phyloP scores from a whole-genome alignment of 2,888 invertebrate species.

The Ametastegia equiseti region DNA sequence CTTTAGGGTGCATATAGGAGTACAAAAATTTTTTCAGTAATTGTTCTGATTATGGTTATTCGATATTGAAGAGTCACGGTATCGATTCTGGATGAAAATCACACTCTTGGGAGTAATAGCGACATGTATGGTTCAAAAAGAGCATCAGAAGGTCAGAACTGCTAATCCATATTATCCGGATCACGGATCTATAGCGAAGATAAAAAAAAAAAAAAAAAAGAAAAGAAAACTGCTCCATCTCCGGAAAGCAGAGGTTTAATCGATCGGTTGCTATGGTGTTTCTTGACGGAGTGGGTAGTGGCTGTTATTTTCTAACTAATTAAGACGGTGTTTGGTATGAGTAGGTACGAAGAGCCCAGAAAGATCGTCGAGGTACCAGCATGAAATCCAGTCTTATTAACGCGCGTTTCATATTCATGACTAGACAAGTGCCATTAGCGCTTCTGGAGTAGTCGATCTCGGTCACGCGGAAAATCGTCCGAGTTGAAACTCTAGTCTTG shows the following conservation, averaged over 20 bases:
- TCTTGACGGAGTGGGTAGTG: background rate
- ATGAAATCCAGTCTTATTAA: constrained; percentile 41
- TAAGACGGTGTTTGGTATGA: constrained; percentile 16
- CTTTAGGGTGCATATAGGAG: background rate
- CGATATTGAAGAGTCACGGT: constrained; percentile 28
- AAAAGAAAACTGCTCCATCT: background rate
- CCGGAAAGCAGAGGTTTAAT: background rate
- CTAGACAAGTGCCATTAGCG: constrained; percentile 47
- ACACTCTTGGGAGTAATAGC: constrained; percentile 8
- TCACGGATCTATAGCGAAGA: background rate
- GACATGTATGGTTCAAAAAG: background rate
- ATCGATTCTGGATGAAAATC: background rate
- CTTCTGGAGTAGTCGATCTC: constrained; percentile 44
- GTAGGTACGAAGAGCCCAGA: background rate
- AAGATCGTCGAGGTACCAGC: constrained; percentile 19
- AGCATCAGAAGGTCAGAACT: constrained; percentile 9
- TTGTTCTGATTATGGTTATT: background rate
- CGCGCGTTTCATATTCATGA: constrained; percentile 46
- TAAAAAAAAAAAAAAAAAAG: background rate
- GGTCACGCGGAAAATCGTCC: constrained; percentile 38
- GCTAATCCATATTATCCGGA: constrained; percentile 14
- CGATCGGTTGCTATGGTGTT: background rate
- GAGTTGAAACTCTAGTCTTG: constrained; percentile 39
- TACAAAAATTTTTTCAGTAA: background rate
- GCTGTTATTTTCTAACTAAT: constrained; percentile 38